A percentile compares a stretch with the other conserved stretches of the same genome.
Evolutionary conservation across 2,797 vertebrate species (phyloP).

Genomic region (Argyrosomus regius): DNA sequence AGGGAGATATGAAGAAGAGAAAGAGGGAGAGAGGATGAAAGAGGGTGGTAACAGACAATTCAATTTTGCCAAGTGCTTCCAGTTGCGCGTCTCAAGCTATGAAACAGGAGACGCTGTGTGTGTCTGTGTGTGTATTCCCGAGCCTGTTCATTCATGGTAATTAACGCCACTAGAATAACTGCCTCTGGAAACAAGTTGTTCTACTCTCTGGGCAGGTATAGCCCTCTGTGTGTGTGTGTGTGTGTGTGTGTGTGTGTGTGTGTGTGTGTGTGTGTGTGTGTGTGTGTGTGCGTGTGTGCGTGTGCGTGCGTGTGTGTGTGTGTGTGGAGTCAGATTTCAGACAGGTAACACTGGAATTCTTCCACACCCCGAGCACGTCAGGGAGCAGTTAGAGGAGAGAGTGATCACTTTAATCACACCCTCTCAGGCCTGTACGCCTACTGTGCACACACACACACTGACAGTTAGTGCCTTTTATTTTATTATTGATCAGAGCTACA

Average conservation of each 20-base stretch:
- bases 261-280: no score
- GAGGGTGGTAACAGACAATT: constrained; percentile 26
- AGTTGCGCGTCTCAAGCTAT: constrained; percentile 45
- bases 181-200: constrained; percentile 63
- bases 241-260: no score
- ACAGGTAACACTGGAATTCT: constrained; percentile 50
- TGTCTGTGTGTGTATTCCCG: constrained; percentile 13
- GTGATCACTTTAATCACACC: background rate
- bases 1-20: background rate
- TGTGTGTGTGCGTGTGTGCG: no score
- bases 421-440: background rate
- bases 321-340: constrained; percentile 41
- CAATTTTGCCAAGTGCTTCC: constrained; percentile 28
- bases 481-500: background rate
- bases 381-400: constrained; percentile 10
- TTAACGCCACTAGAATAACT: constrained; percentile 63
- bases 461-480: background rate
- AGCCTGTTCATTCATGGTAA: constrained; percentile 54
- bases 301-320: background rate
- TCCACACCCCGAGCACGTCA: constrained; percentile 21
- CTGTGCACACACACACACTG: background rate
- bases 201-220: constrained; percentile 26
- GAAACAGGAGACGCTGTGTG: constrained; percentile 35
- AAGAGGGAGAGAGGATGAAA: background rate
- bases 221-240: constrained; percentile 5